Conservation (phyloP, 2,888 invertebrate species). For the Caenorhabditis sp. region DNA sequence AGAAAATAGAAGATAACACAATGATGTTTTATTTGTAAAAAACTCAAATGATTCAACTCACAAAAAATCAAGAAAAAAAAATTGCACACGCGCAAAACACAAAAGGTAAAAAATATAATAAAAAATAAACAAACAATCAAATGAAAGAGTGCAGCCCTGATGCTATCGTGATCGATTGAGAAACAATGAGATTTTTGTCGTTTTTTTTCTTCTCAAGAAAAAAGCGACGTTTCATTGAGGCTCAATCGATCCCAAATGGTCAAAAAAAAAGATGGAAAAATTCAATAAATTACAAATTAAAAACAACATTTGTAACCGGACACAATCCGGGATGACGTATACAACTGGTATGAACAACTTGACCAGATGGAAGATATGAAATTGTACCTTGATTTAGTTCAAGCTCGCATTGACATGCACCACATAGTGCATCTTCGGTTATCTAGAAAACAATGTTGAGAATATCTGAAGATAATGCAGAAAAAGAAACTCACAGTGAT, state of each 20-base stretch:
- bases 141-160: constrained; percentile 9
- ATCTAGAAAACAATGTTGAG: constrained; percentile 8
- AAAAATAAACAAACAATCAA: neutral
- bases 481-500: neutral
- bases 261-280: constrained; percentile 1
- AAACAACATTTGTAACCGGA: constrained; percentile 16
- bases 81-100: neutral
- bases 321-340: constrained; percentile 12
- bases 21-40: too few species aligned
- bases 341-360: constrained; percentile 12
- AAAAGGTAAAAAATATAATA: neutral
- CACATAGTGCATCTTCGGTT: constrained; percentile 6
- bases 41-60: neutral
- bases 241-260: constrained; percentile 1
- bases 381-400: constrained; percentile 2
- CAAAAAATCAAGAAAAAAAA: neutral
- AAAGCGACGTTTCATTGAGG: neutral
- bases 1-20: too few species aligned
- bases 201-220: neutral
- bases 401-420: constrained; percentile 1
- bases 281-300: neutral
- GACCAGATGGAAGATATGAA: constrained; percentile 8
- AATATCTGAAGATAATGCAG: neutral
- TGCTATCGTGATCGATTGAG: neutral
- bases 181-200: neutral